Base-by-base conservation (phyloP, 2,113 vertebrate species). In the Anhinga anhinga region DNA sequence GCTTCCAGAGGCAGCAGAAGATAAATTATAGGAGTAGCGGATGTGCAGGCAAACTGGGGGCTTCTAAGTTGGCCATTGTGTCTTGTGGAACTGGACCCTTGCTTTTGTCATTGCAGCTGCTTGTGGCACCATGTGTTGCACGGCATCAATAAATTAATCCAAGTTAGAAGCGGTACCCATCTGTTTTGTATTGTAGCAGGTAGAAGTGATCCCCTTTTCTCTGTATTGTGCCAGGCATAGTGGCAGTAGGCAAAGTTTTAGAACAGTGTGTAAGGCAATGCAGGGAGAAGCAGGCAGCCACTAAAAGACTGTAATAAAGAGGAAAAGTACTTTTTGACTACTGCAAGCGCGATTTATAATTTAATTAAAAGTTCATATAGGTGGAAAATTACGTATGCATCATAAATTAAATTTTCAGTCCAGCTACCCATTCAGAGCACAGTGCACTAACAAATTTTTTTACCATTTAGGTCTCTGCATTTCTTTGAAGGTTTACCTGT, bases 71-170 rank as follows among this genome's bases (percentile, higher is more conserved):
- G 29, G 26, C 61, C 61, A 36, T 81, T 86, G 61, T 95, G 42
- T 78, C 77, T 47, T 44, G 70, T 79, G 92, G 92, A 91, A 49
- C 78, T 72, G 77, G 62, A 93, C 62, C 20, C 42, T 79, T 69
- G 67, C 78, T 94, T 95, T 95, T 96, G 92, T 97, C 87, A 38
- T 18, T 73, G 87, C 95, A 97, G 92, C 84, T 94, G 95, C 91
- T 86, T 87, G 79, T 90, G 70, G 90, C 93, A 93, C 84, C 90
- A 29, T 93, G 84, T 96, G 90, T 70, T 92, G 58, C 38, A 42
- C 2, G 34, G 59, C 90, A 58, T 65, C 93, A 72, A 42, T 94
- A 87, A 89, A 95, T 89, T 91, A 91, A 89, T 82, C 74, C 73
- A 27, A 56, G 58, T 73, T 77, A 38, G 45, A 90, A 77, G 76